Evolutionary conservation across 2,888 invertebrate genomes (phyloP), one percentile per base, ranked within the genome.

Genomic region (Apotomis betuletana): DNA sequence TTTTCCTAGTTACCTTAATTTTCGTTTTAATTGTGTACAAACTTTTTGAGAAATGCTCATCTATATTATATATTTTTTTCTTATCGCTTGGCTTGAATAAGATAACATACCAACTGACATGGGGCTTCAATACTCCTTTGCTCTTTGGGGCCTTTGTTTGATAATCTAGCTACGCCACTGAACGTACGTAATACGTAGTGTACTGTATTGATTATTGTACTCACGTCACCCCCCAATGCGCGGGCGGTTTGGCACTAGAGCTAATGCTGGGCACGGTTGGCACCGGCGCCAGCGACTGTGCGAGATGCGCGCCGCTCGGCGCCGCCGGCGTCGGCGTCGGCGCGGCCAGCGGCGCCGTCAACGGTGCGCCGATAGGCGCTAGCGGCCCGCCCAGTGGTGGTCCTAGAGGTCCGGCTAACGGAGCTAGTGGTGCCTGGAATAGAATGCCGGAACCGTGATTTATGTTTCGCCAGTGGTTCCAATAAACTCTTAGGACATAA

Each of bases 151-250:
- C 46, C 9, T 8, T 46, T 6, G 12, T 15, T 15, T 15, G 15
- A 15, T 15, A 15, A 15, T 15, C 15, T 15, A 15, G 15, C 15
- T 15, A 38, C 8, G 0, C 52, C 38, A 49, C 62, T 36, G 44
- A 8, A 55, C 9, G 27, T 27, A 27, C 9, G 49, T 1, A 44
- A 55, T 27, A 9, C 27, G 15, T 13, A 3, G 60, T n/a, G 5
- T 41, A 60, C 38, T 5, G n/a, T 12, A 13, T 2, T 38, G 12
- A 27, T 27, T 46, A 70, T 52, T 80, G 76, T 88, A 92, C 90
- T 91, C 85, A 94, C 94, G 93, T 93, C 83, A 93, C 91, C 78
- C 94, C 93, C 94, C 94, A 94, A 82, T 94, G 93, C 75, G 93
- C 91, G 76, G 93, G 90, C 78, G 93, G 91, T 78, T 93, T 93